Percentiles rank a stretch among this genome's conserved stretches.
Evolutionary conservation across 2,888 invertebrate species (phyloP).

Genomic region (Cantharis nigra): DNA sequence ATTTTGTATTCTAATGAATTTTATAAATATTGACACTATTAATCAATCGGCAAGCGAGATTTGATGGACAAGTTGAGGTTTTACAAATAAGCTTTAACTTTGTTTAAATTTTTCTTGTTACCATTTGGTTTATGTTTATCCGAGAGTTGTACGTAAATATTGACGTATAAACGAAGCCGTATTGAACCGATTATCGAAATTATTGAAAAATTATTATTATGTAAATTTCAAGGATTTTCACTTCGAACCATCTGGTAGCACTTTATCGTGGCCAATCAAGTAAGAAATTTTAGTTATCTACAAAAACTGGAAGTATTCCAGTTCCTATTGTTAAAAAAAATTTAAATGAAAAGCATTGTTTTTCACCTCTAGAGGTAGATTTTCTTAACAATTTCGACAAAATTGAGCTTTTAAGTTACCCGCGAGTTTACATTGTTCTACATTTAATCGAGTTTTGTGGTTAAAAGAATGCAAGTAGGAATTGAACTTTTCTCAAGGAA

Average conservation of each 20-base stretch:
- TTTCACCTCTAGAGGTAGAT: not conserved
- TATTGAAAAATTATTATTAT: not conserved
- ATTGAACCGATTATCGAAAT: not conserved
- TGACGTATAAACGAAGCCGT: not conserved
- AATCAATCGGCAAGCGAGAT: slow-evolving; percentile 48
- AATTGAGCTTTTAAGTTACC: not conserved
- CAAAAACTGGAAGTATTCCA: not conserved
- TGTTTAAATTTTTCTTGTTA: slow-evolving; percentile 29
- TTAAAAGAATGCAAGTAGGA: not conserved
- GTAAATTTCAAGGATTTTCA: not conserved
- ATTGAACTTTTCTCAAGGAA: not conserved
- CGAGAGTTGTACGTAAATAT: slow-evolving; percentile 40
- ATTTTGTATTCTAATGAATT: slow-evolving; percentile 25
- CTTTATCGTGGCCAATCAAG: not conserved
- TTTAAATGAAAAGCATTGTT: not conserved
- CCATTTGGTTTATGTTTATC: slow-evolving; percentile 41
- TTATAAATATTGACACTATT: slow-evolving; percentile 56
- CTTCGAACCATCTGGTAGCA: not conserved
- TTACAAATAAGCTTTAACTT: slow-evolving; percentile 39
- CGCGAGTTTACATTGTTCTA: not conserved
- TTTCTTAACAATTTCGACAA: not conserved
- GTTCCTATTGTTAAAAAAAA: not conserved
- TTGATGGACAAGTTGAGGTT: slow-evolving; percentile 45
- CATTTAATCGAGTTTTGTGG: not conserved
- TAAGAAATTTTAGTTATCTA: not conserved